These are phyloP conservation scores for Anastrepha obliqua DNA, from an alignment of 1,140 invertebrate species.

Conservation along the genomic window DNA sequence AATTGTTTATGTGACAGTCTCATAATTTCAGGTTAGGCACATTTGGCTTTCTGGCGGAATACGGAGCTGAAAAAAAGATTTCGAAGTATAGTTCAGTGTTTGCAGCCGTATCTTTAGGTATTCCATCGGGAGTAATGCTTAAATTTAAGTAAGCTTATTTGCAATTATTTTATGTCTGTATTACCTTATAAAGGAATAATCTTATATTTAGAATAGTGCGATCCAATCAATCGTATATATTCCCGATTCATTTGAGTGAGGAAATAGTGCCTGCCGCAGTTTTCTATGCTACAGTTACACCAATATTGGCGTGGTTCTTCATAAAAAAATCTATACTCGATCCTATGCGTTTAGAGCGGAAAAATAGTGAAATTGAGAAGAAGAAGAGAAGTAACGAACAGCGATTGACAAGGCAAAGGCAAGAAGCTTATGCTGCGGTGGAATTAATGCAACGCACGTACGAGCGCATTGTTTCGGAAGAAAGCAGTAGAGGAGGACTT, in stretches of 20 bases:
- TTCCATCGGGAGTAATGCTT: constrained; percentile 90
- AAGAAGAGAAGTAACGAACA: constrained; percentile 84
- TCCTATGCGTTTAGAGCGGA: constrained; percentile 87
- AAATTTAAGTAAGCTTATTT: constrained; percentile 85
- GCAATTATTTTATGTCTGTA: neutral
- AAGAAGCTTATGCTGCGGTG: constrained; percentile 89
- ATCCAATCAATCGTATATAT: constrained; percentile 90
- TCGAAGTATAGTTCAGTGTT: constrained; percentile 92
- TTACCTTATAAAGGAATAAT: neutral
- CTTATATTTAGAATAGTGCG: constrained; percentile 82
- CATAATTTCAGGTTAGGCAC: constrained; percentile 83
- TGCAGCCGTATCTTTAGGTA: constrained; percentile 87
- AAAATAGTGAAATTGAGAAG: constrained; percentile 84
- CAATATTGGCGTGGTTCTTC: constrained; percentile 86
- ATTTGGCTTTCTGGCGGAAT: constrained; percentile 90
- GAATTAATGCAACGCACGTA: constrained; percentile 92
- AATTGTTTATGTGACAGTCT: neutral
- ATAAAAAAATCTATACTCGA: constrained; percentile 91
- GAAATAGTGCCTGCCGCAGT: constrained; percentile 91
- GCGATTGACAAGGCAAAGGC: constrained; percentile 84
- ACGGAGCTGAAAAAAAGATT: constrained; percentile 94
- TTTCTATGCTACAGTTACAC: constrained; percentile 94
- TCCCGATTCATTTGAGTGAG: constrained; percentile 93
- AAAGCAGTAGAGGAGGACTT: constrained; percentile 86
- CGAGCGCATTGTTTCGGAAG: constrained; percentile 83